phyloP scores from a whole-genome alignment of 2,888 invertebrate genomes.

The Drosophila paranaensis region DNA sequence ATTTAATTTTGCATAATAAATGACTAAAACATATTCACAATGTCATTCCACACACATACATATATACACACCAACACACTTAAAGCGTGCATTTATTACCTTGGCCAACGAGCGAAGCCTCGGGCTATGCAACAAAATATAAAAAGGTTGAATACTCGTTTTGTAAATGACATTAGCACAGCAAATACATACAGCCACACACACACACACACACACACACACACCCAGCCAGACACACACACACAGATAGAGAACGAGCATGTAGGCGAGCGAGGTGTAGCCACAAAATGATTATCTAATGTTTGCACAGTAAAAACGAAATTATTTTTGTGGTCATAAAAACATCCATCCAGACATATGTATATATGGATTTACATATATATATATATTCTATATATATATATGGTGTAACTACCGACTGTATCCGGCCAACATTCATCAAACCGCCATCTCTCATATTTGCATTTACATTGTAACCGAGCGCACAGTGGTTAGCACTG shows the following conservation, averaged over 20 bases:
- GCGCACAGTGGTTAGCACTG: slow-evolving; percentile 46
- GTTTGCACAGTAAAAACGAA: slow-evolving; percentile 74
- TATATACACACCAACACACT: not conserved
- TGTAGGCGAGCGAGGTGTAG: slow-evolving; percentile 14
- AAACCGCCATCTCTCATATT: slow-evolving; percentile 52
- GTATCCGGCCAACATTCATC: slow-evolving; percentile 64
- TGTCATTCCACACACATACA: slow-evolving; percentile 23
- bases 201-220: slow-evolving; percentile 11
- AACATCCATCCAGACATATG: slow-evolving; percentile 42
- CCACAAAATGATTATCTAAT: slow-evolving; percentile 77
- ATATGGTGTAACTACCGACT: slow-evolving; percentile 41
- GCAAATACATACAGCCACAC: slow-evolving; percentile 5
- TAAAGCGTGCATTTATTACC: slow-evolving; percentile 45
- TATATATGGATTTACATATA: slow-evolving; percentile 1
- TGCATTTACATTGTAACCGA: slow-evolving; percentile 60
- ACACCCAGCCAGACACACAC: not conserved
- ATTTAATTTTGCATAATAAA: slow-evolving; percentile 67
- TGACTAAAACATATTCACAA: slow-evolving; percentile 54
- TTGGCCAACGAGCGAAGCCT: slow-evolving; percentile 38
- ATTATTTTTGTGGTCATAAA: slow-evolving; percentile 73
- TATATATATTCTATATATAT: slow-evolving; percentile 6
- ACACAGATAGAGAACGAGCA: slow-evolving; percentile 8
- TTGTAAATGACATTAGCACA: slow-evolving; percentile 49
- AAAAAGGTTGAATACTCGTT: slow-evolving; percentile 27
- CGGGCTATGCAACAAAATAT: slow-evolving; percentile 45